A percentile compares a stretch with the other conserved stretches of the same genome.
These are phyloP conservation scores for Macrosteles quadrilineatus DNA, from an alignment of 1,140 invertebrate genomes.

Conservation along the genomic window DNA sequence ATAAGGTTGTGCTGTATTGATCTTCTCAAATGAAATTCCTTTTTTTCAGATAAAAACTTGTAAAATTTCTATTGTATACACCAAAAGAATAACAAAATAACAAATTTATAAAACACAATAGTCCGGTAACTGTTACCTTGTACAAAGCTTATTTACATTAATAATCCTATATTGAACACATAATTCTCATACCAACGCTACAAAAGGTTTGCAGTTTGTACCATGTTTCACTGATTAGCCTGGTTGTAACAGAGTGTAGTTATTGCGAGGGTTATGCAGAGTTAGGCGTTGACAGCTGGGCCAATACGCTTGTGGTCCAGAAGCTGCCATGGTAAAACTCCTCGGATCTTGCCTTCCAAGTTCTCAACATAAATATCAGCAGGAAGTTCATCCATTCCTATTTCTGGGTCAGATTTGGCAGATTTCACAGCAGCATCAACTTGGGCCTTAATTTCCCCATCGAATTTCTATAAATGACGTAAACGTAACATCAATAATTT, in stretches of 20 bases:
- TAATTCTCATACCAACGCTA: no score
- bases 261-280: neutral
- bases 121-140: no score
- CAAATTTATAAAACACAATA: no score
- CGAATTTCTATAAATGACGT: constrained; percentile 70
- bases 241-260: neutral
- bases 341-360: constrained; percentile 66
- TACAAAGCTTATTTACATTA: no score
- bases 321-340: constrained; percentile 58
- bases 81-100: no score
- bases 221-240: no score
- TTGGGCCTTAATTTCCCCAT: constrained; percentile 74
- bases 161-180: no score
- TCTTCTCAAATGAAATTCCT: no score
- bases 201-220: neutral
- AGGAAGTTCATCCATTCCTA: constrained; percentile 79
- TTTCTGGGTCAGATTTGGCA: constrained; percentile 78
- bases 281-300: constrained; percentile 53
- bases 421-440: constrained; percentile 83
- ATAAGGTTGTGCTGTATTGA: no score
- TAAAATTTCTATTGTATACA: no score
- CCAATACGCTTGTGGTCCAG: constrained; percentile 57
- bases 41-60: no score
- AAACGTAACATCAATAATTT: no score
- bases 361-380: constrained; percentile 81